Percentiles rank a stretch among this genome's conserved stretches.
Conservation (phyloP, 2,113 vertebrate species). For the Cryptotis parvus region DNA sequence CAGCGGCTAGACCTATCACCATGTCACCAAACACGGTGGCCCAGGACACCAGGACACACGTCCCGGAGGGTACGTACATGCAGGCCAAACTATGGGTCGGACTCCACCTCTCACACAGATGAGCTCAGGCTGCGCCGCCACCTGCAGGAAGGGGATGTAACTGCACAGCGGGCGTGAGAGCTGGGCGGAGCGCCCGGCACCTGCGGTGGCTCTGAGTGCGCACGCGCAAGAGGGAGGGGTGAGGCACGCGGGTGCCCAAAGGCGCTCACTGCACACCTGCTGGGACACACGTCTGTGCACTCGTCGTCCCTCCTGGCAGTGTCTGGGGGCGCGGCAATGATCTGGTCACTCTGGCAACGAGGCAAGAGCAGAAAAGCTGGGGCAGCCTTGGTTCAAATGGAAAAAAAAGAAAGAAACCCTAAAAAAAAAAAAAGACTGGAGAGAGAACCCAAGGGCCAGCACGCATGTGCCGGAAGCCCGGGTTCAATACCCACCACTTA, state of each 20-base stretch:
- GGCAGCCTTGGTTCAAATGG: constrained; percentile 52
- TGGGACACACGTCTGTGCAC: background rate
- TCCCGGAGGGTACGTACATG: too few species aligned
- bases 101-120: background rate
- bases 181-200: too few species aligned
- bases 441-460: too few species aligned
- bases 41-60: too few species aligned
- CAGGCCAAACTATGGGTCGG: too few species aligned
- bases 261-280: background rate
- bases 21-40: too few species aligned
- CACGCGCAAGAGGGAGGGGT: background rate
- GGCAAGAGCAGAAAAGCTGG: constrained; percentile 57
- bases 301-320: background rate
- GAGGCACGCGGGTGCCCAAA: background rate
- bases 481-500: too few species aligned
- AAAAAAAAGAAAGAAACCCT: constrained; percentile 21
- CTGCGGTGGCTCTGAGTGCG: too few species aligned
- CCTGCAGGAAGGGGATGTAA: background rate
- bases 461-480: too few species aligned
- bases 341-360: constrained; percentile 69
- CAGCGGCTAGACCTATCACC: background rate
- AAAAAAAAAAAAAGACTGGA: background rate
- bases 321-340: background rate
- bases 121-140: background rate
- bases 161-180: too few species aligned